Evolutionary conservation across 2,797 vertebrate species (phyloP).

Genomic region (Hippoglossus hippoglossus): DNA sequence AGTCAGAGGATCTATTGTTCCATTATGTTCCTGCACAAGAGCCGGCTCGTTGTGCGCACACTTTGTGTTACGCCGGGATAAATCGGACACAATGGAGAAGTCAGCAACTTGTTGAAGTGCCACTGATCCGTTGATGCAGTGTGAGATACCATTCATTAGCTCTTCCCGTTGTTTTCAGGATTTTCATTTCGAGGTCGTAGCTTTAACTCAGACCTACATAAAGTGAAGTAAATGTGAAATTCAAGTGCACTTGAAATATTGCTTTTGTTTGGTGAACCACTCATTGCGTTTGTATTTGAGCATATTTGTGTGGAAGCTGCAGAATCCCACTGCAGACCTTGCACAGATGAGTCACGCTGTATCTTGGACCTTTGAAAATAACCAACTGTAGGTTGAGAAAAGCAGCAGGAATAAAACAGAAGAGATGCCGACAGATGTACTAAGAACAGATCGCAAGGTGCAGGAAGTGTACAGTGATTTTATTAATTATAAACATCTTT

Average conservation of each 20-base stretch:
- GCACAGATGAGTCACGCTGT: conserved; percentile 47
- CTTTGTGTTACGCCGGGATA: conserved; percentile 73
- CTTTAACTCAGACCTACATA: not conserved
- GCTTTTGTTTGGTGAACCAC: not conserved
- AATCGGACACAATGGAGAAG: conserved; percentile 75
- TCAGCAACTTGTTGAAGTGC: conserved; percentile 79
- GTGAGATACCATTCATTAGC: conserved; percentile 66
- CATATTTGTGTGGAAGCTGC: conserved; percentile 34
- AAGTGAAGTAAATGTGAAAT: conserved; percentile 10
- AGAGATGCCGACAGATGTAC: not conserved
- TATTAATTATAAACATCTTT: not conserved
- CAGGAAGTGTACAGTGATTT: not conserved
- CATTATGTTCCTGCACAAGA: conserved; percentile 72
- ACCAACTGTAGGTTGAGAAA: conserved; percentile 12
- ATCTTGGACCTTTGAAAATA: conserved; percentile 2
- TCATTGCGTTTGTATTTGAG: conserved; percentile 17
- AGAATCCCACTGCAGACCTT: conserved; percentile 44
- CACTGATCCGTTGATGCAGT: conserved; percentile 77
- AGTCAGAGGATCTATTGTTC: conserved; percentile 77
- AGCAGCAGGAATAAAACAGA: conserved; percentile 12
- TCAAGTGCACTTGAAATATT: conserved; percentile 20
- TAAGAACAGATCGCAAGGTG: not conserved
- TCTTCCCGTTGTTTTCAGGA: conserved; percentile 48
- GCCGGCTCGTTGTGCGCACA: conserved; percentile 59
- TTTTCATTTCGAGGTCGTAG: conserved; percentile 17